Conservation (phyloP, 2,113 vertebrate genomes). For the Pomatostomus ruficeps region DNA sequence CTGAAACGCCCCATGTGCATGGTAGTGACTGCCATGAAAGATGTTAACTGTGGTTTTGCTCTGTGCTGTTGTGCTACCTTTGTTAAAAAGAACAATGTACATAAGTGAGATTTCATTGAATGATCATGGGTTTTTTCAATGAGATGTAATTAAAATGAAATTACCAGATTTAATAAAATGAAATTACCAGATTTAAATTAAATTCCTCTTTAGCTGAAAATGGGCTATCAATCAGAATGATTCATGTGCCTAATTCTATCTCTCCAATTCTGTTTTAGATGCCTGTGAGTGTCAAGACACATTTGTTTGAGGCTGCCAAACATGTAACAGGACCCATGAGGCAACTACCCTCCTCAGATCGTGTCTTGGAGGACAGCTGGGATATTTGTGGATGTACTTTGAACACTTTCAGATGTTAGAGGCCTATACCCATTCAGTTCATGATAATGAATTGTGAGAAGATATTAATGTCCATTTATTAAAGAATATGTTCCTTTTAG, state of each 20-base stretch:
- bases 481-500: neutral
- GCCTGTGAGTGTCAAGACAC: neutral
- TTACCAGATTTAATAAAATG: no score
- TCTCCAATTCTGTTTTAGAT: neutral
- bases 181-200: neutral
- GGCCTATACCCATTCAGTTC: neutral
- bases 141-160: no score
- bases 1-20: neutral
- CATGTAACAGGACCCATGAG: neutral
- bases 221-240: accelerated
- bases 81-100: neutral
- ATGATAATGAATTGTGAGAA: neutral
- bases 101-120: neutral
- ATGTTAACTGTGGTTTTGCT: neutral
- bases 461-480: neutral
- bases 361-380: neutral
- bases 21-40: neutral
- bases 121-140: neutral
- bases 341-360: accelerated
- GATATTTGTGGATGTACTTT: neutral
- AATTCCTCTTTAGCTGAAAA: neutral
- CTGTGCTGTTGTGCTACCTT: neutral
- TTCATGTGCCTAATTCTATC: neutral
- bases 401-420: neutral
- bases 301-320: neutral